phyloP scores from a whole-genome alignment of 2,113 vertebrate species.

The Coptodon bakossiorum region DNA sequence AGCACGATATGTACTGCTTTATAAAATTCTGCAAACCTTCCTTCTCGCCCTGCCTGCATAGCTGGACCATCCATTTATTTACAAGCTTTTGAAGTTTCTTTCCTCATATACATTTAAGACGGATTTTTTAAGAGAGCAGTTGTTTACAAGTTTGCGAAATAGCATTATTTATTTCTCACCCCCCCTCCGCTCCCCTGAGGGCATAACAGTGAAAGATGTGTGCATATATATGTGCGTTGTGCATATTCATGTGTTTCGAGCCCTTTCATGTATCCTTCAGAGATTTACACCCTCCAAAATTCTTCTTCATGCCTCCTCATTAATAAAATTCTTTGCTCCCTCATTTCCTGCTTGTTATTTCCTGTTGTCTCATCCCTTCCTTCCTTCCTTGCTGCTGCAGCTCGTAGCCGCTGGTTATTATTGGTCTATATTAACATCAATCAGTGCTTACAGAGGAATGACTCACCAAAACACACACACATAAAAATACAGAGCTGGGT shows the following conservation, averaged over 20 bases:
- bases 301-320: conserved; percentile 20
- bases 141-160: conserved; percentile 23
- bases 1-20: not conserved
- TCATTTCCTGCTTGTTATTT: conserved; percentile 18
- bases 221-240: not conserved
- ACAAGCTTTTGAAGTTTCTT: not conserved
- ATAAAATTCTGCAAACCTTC: not conserved
- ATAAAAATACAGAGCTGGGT: not conserved
- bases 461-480: conserved; percentile 37
- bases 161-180: not conserved
- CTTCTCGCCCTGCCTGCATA: not conserved
- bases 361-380: not conserved
- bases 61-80: not conserved
- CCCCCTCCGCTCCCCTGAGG: not conserved
- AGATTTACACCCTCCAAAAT: conserved; percentile 15
- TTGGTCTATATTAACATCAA: conserved; percentile 17
- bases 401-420: conserved; percentile 6
- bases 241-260: conserved; percentile 31
- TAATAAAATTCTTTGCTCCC: not conserved
- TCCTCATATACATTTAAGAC: not conserved
- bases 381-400: not conserved
- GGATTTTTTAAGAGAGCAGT: not conserved
- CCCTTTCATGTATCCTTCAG: conserved; percentile 33
- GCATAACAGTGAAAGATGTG: not conserved
- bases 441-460: conserved; percentile 14